These are phyloP conservation scores for Gymnocheta viridis DNA, from an alignment of 2,888 invertebrate genomes.

Conservation along the genomic window DNA sequence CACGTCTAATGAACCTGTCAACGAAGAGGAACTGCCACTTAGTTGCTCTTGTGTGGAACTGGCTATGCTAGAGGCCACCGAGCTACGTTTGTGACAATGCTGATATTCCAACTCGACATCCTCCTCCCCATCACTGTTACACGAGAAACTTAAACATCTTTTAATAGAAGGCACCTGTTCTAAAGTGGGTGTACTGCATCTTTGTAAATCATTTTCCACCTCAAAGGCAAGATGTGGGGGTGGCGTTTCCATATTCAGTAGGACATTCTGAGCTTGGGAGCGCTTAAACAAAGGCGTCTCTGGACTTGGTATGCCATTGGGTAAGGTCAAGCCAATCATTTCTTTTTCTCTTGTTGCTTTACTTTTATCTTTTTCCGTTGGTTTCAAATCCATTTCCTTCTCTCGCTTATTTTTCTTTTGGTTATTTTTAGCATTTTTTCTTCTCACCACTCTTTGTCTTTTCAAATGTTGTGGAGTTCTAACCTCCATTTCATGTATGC, in stretches of 20 bases:
- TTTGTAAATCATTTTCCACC: constrained; percentile 77
- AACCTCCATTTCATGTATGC: constrained; percentile 81
- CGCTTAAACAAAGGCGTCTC: constrained; percentile 73
- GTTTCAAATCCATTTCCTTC: neutral
- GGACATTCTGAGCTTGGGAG: constrained; percentile 37
- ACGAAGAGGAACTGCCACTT: constrained; percentile 61
- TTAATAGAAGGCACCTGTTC: constrained; percentile 83
- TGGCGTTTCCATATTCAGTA: constrained; percentile 69
- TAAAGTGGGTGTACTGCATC: constrained; percentile 82
- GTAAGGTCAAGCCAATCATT: constrained; percentile 76
- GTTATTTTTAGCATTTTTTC: constrained; percentile 74
- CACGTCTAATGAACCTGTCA: constrained; percentile 85
- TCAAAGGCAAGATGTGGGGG: constrained; percentile 78
- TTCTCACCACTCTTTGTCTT: constrained; percentile 80
- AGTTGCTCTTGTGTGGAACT: constrained; percentile 70
- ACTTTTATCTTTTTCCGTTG: neutral
- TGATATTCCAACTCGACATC: constrained; percentile 80
- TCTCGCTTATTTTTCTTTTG: constrained; percentile 50
- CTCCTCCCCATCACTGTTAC: constrained; percentile 83
- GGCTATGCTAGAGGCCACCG: constrained; percentile 82
- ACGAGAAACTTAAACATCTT: constrained; percentile 85
- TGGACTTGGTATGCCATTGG: constrained; percentile 80
- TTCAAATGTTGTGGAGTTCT: constrained; percentile 80
- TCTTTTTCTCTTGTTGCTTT: constrained; percentile 2
- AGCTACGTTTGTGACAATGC: constrained; percentile 83